Base-by-base conservation (phyloP, 2,113 vertebrate genomes). In the Cynoglossus semilaevis region DNA sequence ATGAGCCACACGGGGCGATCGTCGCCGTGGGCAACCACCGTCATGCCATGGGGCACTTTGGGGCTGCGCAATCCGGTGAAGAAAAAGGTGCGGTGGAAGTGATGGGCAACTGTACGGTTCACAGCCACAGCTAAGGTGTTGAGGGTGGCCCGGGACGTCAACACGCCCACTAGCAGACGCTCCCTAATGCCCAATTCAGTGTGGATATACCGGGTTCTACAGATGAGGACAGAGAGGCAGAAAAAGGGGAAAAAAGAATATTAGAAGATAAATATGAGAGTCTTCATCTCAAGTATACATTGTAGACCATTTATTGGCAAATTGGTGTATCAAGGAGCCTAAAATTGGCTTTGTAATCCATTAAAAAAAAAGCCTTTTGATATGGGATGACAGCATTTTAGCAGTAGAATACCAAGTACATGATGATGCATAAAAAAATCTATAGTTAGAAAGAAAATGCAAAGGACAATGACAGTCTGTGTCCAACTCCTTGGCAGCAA, bases 1-100 rank as follows among this genome's bases (percentile, higher is more conserved):
- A 99, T 99, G 50, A 98, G 90, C 97, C 97, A 99, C n/a, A 94
- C 95, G 0, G 97, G 96, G 0, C 96, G 91, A 75, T 98, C 97
- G 0, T 98, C 97, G 0, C 96, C 97, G 0, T 95, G 96, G 2
- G 94, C 90, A 0, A 98, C 91, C 58, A 99, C 92, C 1, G 91
- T 88, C 95, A 99, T 98, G 47, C 97, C 97, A 0, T 93, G 92
- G 0, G 95, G 97, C 17, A 91, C 79, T 76, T 96, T 95, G 48
- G 94, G 69, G 15, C 92, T 90, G n/a, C 95, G 94, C 67, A 97
- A 76, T 44, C 96, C 97, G 0, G 94, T 96, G 73, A 97, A 97
- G 77, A 96, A 99, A 15, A 96, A 91, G 51, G 96, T 83, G 49
- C 92, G 94, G 4, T 93, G 91, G 82, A 99, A 96, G 81, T 92